These are phyloP conservation scores for Struthidea cinerea DNA, from an alignment of 2,113 vertebrate species.

Conservation along the genomic window DNA sequence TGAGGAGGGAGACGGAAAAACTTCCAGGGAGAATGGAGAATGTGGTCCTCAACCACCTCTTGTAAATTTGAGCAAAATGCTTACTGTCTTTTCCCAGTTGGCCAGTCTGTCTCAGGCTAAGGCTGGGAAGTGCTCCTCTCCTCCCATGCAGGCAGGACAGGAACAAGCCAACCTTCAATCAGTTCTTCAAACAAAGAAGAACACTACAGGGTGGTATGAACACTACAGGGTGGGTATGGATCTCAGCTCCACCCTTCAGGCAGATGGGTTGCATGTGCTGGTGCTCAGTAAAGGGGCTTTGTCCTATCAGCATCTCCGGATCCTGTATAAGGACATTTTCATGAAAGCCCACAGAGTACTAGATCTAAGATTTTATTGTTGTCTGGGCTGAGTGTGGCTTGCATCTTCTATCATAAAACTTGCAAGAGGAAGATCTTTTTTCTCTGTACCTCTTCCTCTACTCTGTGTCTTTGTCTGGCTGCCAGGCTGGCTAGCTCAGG, in stretches of 20 bases:
- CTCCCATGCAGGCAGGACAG: background rate
- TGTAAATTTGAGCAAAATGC: background rate
- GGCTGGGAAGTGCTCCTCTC: background rate
- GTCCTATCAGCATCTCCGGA: background rate
- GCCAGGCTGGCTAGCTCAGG: too few species aligned
- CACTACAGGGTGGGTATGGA: background rate
- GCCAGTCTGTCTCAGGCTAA: background rate
- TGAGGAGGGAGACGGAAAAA: background rate
- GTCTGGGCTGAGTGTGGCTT: background rate
- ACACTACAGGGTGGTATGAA: background rate
- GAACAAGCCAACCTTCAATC: background rate
- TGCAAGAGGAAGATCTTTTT: background rate
- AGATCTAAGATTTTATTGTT: background rate
- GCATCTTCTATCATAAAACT: background rate
- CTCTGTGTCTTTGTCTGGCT: too few species aligned
- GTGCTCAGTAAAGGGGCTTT: background rate
- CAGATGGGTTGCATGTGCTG: background rate
- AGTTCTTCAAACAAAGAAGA: background rate
- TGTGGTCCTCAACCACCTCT: background rate
- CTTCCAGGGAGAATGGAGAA: background rate
- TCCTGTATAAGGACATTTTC: background rate
- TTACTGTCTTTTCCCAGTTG: background rate
- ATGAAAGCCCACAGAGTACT: background rate
- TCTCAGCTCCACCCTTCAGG: background rate
- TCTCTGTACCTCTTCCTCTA: background rate